Base-by-base conservation (phyloP, 2,888 invertebrate genomes). In the Stenchaetothrips biformis region DNA sequence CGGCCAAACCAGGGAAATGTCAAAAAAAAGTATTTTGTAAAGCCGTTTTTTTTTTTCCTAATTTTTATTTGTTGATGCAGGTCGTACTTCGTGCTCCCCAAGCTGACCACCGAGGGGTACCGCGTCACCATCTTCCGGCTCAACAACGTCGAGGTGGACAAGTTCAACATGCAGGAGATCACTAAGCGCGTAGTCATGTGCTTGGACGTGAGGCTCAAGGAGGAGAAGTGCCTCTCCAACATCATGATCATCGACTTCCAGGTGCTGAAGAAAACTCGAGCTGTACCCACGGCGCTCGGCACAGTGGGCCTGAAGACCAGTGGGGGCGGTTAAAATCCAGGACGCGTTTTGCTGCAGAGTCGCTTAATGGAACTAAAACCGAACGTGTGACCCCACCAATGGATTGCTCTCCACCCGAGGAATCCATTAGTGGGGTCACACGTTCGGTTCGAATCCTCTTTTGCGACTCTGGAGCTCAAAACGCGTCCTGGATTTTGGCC, bases 221-320 rank as follows among this genome's bases (percentile, higher is more conserved):
- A 86, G 80, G 87, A 87, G 83, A 81, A 84, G 27, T 85, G 85
- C 81, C 82, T 87, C 49, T 86, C 86, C 21, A 86, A 86, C 81
- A 83, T 87, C 21, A 86, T 87, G 85, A 80, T 87, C 48, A 80
- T 86, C n/a, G 86, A 87, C 84, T 84, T 86, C 49, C 83, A 87
- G 85, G 86, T 87, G 84, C n/a, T n/a, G n/a, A n/a, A n/a, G n/a
- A n/a, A 82, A n/a, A 16, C 53, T 47, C 48, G 18, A 81, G 81
- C 77, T 37, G n/a, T n/a, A n/a, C n/a, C n/a, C n/a, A 37, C 37
- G 37, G 2, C 37, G 4, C 37, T n/a, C n/a, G n/a, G 37, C 37
- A 4, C 37, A 37, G 37, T 4, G 37, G 37, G 9, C 13, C 13
- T 13, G 59, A 18, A 18, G 13, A 59, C 59, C 59, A 1, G 59